Base-by-base conservation (phyloP, 1,140 invertebrate species). In the Manduca sexta region DNA sequence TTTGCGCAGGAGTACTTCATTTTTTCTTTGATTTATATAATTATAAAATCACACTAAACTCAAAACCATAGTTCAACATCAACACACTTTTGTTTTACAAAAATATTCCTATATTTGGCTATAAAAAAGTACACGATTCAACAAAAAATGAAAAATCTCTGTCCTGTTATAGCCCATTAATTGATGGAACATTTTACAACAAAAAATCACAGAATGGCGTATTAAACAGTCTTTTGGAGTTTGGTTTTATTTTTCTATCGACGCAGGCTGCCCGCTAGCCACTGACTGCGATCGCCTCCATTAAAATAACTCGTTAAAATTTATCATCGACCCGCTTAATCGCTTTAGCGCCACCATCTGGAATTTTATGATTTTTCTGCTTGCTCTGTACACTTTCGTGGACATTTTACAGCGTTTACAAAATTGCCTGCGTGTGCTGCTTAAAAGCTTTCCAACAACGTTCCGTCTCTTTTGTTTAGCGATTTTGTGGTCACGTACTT, bases 291-390 rank as follows among this genome's bases (percentile, higher is more conserved):
- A 84, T 84, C 75, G 74, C 75, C 76, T 77, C 79, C 81, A 83
- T 84, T 84, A 84, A 84, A 83, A 84, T 84, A 83, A 84, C 81
- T 84, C 81, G 81, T 84, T 84, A 84, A 84, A 84, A 84, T 84
- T 84, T 84, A 84, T 84, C 81, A 83, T 84, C 81, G 79, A 77
- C 77, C 79, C 77, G 81, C 77, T 83, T 83, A 84, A 84, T 84
- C 79, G 79, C 74, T 84, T 84, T 83, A 81, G 69, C 79, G 69
- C 79, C 77, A 82, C 73, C 81, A 85, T 85, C 81, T 85, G 81
- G 77, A 74, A 65, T 83, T 85, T 85, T 83, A 85, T 85, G 79
- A 85, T 85, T 83, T 83, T 85, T 84, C 77, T 83, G 77, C 76
- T 82, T 76, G 73, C 72, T 77, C 68, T 77, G 70, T 81, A 69